phyloP scores from a whole-genome alignment of 2,888 invertebrate species.

The Leptodirus hochenwartii region DNA sequence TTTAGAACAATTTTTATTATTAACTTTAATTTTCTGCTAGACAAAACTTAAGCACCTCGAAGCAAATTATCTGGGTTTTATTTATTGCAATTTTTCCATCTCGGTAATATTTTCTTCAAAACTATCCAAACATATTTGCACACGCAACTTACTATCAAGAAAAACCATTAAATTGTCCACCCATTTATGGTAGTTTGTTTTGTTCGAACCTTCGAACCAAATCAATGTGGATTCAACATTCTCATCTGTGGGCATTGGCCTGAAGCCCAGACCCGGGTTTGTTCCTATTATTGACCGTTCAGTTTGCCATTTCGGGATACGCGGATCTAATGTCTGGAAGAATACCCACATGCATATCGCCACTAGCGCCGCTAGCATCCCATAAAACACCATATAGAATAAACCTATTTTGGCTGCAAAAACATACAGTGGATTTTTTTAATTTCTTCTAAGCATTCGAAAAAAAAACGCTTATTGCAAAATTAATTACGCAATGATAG shows the following conservation, averaged over 20 bases:
- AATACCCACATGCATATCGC: slow-evolving; percentile 91
- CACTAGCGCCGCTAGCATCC: slow-evolving; percentile 78
- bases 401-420: slow-evolving; percentile 74
- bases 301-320: slow-evolving; percentile 78
- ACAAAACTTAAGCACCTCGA: too few species aligned
- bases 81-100: too few species aligned
- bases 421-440: too few species aligned
- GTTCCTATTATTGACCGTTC: slow-evolving; percentile 78
- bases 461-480: slow-evolving; percentile 8
- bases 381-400: slow-evolving; percentile 93
- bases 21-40: slow-evolving; percentile 1
- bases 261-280: slow-evolving; percentile 91
- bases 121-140: too few species aligned
- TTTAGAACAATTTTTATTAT: slow-evolving; percentile 1
- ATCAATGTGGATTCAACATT: slow-evolving; percentile 91
- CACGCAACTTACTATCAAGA: slow-evolving; percentile 51
- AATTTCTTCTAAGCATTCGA: too few species aligned
- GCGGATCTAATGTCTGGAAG: slow-evolving; percentile 74
- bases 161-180: slow-evolving; percentile 55
- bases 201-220: slow-evolving; percentile 76
- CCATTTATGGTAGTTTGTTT: slow-evolving; percentile 63
- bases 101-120: too few species aligned
- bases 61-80: too few species aligned
- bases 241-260: slow-evolving; percentile 71
- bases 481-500: too few species aligned